Evolutionary conservation across 2,113 vertebrate species (phyloP).

Genomic region (Motacilla alba): DNA sequence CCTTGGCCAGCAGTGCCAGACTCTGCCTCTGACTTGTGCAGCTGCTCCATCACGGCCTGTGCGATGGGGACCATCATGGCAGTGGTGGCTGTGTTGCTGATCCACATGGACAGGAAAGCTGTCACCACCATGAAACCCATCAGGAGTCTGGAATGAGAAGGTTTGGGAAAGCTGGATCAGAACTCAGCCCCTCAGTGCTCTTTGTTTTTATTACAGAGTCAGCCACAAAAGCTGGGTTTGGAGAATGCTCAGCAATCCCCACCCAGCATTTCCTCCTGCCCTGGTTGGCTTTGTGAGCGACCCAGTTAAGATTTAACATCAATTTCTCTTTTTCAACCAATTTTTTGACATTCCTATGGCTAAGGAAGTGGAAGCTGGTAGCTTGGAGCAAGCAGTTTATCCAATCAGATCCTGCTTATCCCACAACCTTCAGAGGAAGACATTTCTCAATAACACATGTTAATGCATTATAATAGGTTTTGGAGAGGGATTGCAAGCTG

Average conservation of each 20-base stretch:
- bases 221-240: background rate
- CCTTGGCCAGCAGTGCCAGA: rapidly evolving
- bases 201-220: background rate
- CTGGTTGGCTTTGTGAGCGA: background rate
- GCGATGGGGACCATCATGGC: constrained; percentile 97
- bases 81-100: constrained; percentile 92
- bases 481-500: background rate
- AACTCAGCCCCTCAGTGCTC: background rate
- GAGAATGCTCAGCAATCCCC: background rate
- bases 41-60: constrained; percentile 84
- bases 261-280: background rate
- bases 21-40: constrained; percentile 58
- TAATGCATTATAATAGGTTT: background rate
- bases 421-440: background rate
- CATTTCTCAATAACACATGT: background rate
- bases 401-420: background rate
- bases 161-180: background rate
- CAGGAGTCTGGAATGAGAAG: constrained; percentile 77
- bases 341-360: background rate
- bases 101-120: constrained; percentile 96
- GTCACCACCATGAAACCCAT: constrained; percentile 93
- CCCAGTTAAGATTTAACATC: background rate
- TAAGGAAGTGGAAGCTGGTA: background rate
- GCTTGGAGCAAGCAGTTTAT: background rate
- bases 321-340: background rate